A percentile compares a stretch with the other conserved stretches of the same genome.
phyloP scores from a whole-genome alignment of 2,113 vertebrate species.

The Sminthopsis crassicaudata region DNA sequence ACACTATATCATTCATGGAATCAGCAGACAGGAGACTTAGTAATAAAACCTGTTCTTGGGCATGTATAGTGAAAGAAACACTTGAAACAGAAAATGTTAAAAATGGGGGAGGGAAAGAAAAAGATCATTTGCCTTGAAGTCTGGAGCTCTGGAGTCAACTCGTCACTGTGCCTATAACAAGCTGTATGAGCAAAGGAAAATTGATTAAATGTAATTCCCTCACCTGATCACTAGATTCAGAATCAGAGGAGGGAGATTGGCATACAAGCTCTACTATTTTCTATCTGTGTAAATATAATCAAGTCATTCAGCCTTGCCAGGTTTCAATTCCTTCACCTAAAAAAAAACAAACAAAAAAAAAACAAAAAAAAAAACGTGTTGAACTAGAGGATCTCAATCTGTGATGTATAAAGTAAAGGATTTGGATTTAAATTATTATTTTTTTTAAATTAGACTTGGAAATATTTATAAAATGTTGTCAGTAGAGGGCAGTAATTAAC shows the following conservation, averaged over 20 bases:
- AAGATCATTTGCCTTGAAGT: not conserved
- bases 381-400: not conserved
- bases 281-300: not conserved
- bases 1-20: not conserved
- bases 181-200: not conserved
- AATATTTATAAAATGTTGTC: not conserved
- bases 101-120: not conserved
- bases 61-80: not conserved
- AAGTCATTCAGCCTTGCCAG: not conserved
- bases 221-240: not conserved
- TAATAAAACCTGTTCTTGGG: not conserved
- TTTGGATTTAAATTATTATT: not conserved
- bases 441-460: not conserved
- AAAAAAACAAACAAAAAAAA: conserved; percentile 5
- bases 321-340: not conserved
- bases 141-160: not conserved
- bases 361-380: not conserved
- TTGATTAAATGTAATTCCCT: not conserved
- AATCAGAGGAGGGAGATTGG: not conserved
- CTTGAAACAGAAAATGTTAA: not conserved
- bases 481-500: not conserved
- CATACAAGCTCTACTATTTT: not conserved
- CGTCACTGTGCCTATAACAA: not conserved
- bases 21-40: not conserved
- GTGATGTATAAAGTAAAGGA: not conserved